These are phyloP conservation scores for Baccha elongata DNA, from an alignment of 2,888 invertebrate genomes.

Conservation along the genomic window DNA sequence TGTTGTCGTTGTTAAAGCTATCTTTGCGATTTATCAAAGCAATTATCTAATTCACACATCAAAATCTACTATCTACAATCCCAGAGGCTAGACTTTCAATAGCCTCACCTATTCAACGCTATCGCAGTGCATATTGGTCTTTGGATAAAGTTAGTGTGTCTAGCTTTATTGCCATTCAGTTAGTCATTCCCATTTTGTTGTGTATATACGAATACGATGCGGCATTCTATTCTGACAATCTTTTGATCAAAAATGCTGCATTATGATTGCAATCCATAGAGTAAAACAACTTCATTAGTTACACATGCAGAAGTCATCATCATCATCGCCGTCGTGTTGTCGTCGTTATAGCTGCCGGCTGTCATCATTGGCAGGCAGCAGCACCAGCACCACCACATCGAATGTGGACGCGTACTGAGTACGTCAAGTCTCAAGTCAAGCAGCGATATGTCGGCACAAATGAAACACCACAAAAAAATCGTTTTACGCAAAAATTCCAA, in stretches of 20 bases:
- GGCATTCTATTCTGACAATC: conserved; percentile 38
- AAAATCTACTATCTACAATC: background rate
- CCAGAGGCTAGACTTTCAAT: conserved; percentile 3
- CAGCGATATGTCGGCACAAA: conserved; percentile 30
- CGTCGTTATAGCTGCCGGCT: conserved; percentile 26
- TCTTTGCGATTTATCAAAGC: conserved; percentile 51
- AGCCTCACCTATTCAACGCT: conserved; percentile 21
- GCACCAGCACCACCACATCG: conserved; percentile 13
- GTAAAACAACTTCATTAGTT: conserved; percentile 70
- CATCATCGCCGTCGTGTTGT: conserved; percentile 36
- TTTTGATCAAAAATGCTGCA: conserved; percentile 60
- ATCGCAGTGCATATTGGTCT: no score
- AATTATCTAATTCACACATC: conserved; percentile 54
- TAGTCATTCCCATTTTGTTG: conserved; percentile 9
- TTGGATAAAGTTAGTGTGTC: background rate
- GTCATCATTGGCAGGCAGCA: conserved; percentile 35
- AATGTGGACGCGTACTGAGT: background rate
- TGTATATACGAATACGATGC: background rate
- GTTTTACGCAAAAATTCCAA: conserved; percentile 44
- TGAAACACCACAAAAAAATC: conserved; percentile 17
- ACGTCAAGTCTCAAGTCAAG: conserved; percentile 31
- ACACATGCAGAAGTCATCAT: conserved; percentile 60
- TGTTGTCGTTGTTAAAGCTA: conserved; percentile 32
- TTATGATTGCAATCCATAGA: conserved; percentile 63
- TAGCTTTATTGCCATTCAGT: conserved; percentile 18